These are phyloP conservation scores for Scophthalmus maximus DNA, from an alignment of 2,113 vertebrate genomes.

Conservation along the genomic window DNA sequence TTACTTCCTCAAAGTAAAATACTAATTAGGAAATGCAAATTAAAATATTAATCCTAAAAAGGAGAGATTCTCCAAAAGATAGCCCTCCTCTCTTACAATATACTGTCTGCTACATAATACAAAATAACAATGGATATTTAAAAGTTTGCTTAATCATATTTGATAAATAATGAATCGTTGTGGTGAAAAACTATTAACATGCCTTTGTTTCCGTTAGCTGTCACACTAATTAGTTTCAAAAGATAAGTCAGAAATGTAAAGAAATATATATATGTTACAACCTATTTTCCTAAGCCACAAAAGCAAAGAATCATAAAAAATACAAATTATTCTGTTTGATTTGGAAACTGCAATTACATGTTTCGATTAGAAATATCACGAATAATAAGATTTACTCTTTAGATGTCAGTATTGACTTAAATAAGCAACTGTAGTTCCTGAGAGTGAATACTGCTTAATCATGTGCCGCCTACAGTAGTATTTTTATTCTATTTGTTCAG, in stretches of 20 bases:
- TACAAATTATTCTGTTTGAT: background rate
- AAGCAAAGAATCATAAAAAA: slow-evolving; percentile 16
- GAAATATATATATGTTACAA: background rate
- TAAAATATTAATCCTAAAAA: background rate
- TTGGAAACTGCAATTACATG: background rate
- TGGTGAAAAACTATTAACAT: background rate
- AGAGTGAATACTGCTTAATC: slow-evolving; percentile 4
- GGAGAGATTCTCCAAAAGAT: background rate
- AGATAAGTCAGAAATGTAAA: background rate
- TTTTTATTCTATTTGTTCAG: background rate
- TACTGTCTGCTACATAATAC: background rate
- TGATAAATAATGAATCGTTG: too few relatives aligned
- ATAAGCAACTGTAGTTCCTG: slow-evolving; percentile 13
- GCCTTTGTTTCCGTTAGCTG: too few relatives aligned
- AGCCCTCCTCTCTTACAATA: background rate
- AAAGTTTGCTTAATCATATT: background rate
- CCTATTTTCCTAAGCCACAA: background rate
- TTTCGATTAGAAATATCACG: background rate
- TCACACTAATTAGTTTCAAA: background rate
- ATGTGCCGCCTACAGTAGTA: slow-evolving; percentile 41
- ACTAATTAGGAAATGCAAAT: background rate
- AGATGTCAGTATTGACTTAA: slow-evolving; percentile 14
- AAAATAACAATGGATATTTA: background rate
- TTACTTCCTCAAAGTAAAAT: background rate
- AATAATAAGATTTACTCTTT: background rate